Evolutionary conservation across 2,888 invertebrate genomes (phyloP).

Genomic region (Disparrhopalites patrizii): DNA sequence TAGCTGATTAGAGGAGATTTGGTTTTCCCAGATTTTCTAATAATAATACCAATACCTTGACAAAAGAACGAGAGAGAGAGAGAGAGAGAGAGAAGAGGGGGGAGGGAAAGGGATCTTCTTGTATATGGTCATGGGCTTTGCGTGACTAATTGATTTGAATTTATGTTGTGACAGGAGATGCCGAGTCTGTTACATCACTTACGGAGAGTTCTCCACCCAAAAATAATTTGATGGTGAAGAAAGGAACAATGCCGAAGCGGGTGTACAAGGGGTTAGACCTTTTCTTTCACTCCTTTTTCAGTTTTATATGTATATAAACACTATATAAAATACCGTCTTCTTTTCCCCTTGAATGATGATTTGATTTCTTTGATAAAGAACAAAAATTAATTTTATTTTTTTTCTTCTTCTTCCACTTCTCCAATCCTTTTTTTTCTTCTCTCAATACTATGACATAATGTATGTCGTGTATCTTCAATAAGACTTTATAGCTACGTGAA

Average conservation of each 20-base stretch:
- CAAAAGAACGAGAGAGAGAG: too few relatives aligned
- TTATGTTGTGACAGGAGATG: constrained; percentile 22
- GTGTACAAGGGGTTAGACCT: constrained; percentile 46
- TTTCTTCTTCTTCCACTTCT: too few relatives aligned
- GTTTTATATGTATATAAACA: neutral
- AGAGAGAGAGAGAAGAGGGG: constrained; percentile 3
- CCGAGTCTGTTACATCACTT: constrained; percentile 24
- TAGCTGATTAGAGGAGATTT: constrained; percentile 15
- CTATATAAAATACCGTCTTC: too few relatives aligned
- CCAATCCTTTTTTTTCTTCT: too few relatives aligned
- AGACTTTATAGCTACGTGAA: too few relatives aligned
- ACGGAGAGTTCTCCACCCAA: constrained; percentile 24
- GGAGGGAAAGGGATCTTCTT: neutral
- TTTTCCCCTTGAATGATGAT: too few relatives aligned
- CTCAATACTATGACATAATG: too few relatives aligned
- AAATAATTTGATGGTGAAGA: constrained; percentile 30
- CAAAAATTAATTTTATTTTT: neutral
- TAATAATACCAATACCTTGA: neutral
- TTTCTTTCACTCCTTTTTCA: too few relatives aligned
- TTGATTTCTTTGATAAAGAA: neutral
- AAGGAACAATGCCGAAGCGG: constrained; percentile 37
- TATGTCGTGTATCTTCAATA: too few relatives aligned
- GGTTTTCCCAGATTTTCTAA: neutral
- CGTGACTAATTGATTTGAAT: constrained; percentile 23
- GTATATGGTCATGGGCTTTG: neutral